Evolutionary conservation across 2,888 invertebrate genomes (phyloP).

Genomic region (Rhingia rostrata): DNA sequence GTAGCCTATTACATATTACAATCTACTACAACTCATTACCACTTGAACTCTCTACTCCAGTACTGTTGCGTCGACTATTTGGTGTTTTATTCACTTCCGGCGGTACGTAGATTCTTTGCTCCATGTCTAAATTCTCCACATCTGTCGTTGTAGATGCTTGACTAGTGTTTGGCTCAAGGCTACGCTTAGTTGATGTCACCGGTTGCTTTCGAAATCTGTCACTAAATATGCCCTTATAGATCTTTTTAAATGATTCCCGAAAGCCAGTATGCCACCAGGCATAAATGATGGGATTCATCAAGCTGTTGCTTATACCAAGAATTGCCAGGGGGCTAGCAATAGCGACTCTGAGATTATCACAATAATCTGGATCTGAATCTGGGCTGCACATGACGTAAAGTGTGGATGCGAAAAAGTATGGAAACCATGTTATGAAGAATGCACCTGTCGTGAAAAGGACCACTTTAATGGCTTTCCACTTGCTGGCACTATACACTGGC

Average conservation of each 20-base stretch:
- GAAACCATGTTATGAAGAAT: constrained; percentile 86
- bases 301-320: constrained; percentile 86
- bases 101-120: constrained; percentile 32
- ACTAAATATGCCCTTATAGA: constrained; percentile 54
- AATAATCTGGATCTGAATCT: constrained; percentile 83
- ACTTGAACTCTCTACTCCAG: constrained; percentile 25
- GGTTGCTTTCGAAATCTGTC: constrained; percentile 30
- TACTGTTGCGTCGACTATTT: constrained; percentile 9
- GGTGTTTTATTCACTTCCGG: constrained; percentile 1
- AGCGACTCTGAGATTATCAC: constrained; percentile 83
- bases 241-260: constrained; percentile 79
- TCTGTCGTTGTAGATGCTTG: constrained; percentile 35
- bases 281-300: constrained; percentile 87
- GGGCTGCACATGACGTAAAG: constrained; percentile 85
- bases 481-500: constrained; percentile 82
- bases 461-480: constrained; percentile 86
- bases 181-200: constrained; percentile 19
- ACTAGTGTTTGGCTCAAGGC: constrained; percentile 20
- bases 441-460: constrained; percentile 86
- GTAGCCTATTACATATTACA: background rate
- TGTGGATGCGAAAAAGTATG: constrained; percentile 85
- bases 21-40: constrained; percentile 41
- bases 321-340: constrained; percentile 86
- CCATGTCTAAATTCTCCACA: constrained; percentile 44
- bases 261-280: constrained; percentile 90